A percentile compares a stretch with the other conserved stretches of the same genome.
Evolutionary conservation across 2,797 vertebrate species (phyloP).

Genomic region (Chaenodraco wilsoni): DNA sequence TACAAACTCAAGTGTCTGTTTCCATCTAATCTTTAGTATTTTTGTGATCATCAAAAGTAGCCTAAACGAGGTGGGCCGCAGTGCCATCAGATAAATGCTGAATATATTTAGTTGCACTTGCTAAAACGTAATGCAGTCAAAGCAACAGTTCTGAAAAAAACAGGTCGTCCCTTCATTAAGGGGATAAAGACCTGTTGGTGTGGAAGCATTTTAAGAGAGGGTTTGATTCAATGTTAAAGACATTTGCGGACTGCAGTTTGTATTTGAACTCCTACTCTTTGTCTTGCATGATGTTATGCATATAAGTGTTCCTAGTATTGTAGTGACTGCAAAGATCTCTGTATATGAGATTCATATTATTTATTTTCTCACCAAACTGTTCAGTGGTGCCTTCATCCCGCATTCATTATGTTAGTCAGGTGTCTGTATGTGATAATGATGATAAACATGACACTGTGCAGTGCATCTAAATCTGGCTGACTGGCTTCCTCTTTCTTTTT

Average conservation of each 20-base stretch:
- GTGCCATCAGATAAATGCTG: neutral
- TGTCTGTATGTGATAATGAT: neutral
- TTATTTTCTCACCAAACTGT: neutral
- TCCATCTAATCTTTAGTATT: conserved; percentile 6
- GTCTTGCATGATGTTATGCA: too few relatives aligned
- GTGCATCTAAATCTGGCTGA: too few relatives aligned
- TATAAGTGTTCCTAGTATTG: too few relatives aligned
- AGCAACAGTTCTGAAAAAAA: too few relatives aligned
- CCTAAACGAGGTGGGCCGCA: neutral
- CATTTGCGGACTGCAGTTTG: neutral
- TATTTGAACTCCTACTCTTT: neutral
- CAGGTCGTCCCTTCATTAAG: neutral
- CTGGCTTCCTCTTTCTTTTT: too few relatives aligned
- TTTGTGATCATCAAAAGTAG: neutral
- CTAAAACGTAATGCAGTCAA: neutral
- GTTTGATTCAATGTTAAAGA: neutral
- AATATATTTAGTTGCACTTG: neutral
- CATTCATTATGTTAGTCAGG: neutral
- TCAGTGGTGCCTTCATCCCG: neutral
- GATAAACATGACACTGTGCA: too few relatives aligned
- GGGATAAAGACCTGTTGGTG: neutral
- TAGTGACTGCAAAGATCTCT: neutral
- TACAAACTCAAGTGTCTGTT: neutral
- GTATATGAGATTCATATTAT: neutral
- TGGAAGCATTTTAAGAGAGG: neutral